Conservation (phyloP, 2,113 vertebrate species). For the Cephalopterus ornatus region DNA sequence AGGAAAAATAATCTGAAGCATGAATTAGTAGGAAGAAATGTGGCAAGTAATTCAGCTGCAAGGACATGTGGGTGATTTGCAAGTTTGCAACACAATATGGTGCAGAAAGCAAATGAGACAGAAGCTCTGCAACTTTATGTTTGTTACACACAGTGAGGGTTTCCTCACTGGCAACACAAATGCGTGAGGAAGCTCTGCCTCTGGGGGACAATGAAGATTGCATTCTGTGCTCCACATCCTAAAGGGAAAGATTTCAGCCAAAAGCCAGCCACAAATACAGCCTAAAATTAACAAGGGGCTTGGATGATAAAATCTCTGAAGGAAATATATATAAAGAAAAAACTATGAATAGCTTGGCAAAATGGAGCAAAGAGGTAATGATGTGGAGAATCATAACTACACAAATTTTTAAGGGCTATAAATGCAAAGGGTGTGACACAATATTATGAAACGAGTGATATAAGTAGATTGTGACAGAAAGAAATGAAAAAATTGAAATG, state of each 20-base stretch:
- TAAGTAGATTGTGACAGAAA: neutral
- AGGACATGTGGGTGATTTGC: neutral
- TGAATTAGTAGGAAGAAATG: neutral
- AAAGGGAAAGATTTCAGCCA: neutral
- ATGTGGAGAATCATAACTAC: neutral
- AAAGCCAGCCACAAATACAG: neutral
- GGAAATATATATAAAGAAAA: neutral
- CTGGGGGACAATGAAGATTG: neutral
- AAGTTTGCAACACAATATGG: neutral
- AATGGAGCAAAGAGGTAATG: neutral
- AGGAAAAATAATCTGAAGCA: neutral
- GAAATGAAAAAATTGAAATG: neutral
- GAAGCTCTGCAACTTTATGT: neutral
- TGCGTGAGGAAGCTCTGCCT: neutral
- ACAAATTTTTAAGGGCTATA: neutral
- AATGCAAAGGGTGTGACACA: neutral
- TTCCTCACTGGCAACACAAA: no score
- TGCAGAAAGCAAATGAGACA: neutral
- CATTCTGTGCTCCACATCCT: neutral
- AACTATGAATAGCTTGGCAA: neutral
- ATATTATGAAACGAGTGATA: neutral
- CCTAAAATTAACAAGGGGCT: neutral
- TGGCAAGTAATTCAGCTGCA: neutral
- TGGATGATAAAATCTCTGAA: neutral
- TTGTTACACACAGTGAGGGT: neutral